Evolutionary conservation across 2,888 invertebrate species (phyloP), one percentile per base, ranked within the genome.

Genomic region (Polylopha cassiicola): DNA sequence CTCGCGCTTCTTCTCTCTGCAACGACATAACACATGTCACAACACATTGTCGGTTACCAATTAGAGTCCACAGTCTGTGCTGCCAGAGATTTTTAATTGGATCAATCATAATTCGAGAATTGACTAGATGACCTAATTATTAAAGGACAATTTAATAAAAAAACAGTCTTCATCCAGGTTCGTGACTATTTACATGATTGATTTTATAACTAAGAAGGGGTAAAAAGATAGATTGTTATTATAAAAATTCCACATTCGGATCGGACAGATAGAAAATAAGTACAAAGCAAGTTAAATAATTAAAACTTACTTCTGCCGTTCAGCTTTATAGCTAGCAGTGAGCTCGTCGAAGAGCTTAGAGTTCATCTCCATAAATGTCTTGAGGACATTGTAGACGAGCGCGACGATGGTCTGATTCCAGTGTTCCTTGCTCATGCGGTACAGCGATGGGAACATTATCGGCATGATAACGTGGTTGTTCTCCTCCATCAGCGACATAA

Each of bases 351-450:
- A 99, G 57, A 99, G 90, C 85, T 98, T 98, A 73, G 98, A 98
- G 89, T 99, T 99, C 99, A 99, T 99, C 87, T 99, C 99, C 99
- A 99, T 99, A 87, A 99, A 99, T 41, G 99, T 94, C 88, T 99
- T 99, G 68, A 99, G 92, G 72, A 99, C 99, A 86, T 99, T 99
- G 88, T 99, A 99, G 64, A 99, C 98, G 65, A 99, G 92, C 46
- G 98, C 98, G 59, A 99, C 96, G 67, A 99, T 99, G 53, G 99
- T 99, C 87, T 98, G 99, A 88, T 99, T 99, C 99, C 99, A 99
- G 87, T 99, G 99, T 82, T 99, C 98, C 89, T 99, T 99, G 79
- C 97, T 97, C 85, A 98, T 98, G 73, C 97, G 95, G 87, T 99
- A 99, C 69, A 99, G 88, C 54, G 99, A 97, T 50, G 99, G 99